Conservation (phyloP, 2,113 vertebrate genomes). For the Rafetus swinhoei region DNA sequence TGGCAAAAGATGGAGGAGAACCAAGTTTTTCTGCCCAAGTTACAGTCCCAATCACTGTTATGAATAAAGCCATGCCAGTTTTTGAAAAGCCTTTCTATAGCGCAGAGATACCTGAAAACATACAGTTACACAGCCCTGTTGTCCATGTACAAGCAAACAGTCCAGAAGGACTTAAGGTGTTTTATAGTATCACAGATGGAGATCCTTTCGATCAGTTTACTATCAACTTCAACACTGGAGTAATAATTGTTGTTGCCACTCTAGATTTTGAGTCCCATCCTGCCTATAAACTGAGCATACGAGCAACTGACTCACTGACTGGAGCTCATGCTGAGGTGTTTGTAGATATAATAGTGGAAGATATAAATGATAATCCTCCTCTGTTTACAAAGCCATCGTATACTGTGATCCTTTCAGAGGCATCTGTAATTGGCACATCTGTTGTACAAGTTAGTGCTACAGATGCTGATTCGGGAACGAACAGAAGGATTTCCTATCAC, state of each 20-base stretch:
- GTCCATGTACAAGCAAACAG: slow-evolving; percentile 93
- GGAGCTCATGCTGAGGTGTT: slow-evolving; percentile 92
- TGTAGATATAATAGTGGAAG: slow-evolving; percentile 93
- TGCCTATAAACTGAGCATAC: slow-evolving; percentile 92
- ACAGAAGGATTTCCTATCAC: slow-evolving; percentile 90
- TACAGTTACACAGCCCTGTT: slow-evolving; percentile 90
- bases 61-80: slow-evolving; percentile 94
- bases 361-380: slow-evolving; percentile 94
- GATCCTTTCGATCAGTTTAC: slow-evolving; percentile 95
- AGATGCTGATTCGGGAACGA: slow-evolving; percentile 90
- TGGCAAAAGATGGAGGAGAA: slow-evolving; percentile 90
- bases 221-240: slow-evolving; percentile 95
- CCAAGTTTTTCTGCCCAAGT: slow-evolving; percentile 88
- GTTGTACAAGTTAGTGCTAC: slow-evolving; percentile 87
- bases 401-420: slow-evolving; percentile 88
- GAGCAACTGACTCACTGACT: slow-evolving; percentile 93
- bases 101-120: slow-evolving; percentile 92
- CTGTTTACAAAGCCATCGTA: slow-evolving; percentile 86
- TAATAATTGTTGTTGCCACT: slow-evolving; percentile 87
- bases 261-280: slow-evolving; percentile 96
- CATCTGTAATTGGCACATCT: slow-evolving; percentile 87
- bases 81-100: slow-evolving; percentile 97
- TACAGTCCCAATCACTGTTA: slow-evolving; percentile 89
- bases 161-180: slow-evolving; percentile 93
- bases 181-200: slow-evolving; percentile 94